phyloP scores from a whole-genome alignment of 2,113 vertebrate genomes.

The Passer montanus region DNA sequence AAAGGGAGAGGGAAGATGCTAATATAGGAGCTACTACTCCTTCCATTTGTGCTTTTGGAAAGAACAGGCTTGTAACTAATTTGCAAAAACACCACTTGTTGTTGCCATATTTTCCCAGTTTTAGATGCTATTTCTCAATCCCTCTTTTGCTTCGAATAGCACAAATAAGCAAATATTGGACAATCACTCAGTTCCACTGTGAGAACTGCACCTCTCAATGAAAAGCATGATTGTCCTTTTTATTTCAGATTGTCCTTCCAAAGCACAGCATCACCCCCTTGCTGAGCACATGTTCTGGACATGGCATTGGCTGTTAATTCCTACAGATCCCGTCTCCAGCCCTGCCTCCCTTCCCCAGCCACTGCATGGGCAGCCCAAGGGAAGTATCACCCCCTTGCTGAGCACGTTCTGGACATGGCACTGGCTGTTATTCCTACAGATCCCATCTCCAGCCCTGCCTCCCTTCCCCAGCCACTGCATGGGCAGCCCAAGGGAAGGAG shows the following conservation, averaged over 20 bases:
- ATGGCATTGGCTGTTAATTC: neutral
- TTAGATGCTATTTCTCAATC: neutral
- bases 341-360: neutral
- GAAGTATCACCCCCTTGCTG: neutral
- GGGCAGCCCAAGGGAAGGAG: neutral
- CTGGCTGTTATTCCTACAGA: neutral
- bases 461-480: fast-evolving
- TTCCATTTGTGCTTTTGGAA: neutral
- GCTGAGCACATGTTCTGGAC: neutral
- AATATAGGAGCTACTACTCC: neutral
- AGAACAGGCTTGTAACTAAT: neutral
- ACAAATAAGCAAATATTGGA: neutral
- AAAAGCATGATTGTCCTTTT: neutral
- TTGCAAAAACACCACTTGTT: neutral
- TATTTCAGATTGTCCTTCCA: neutral
- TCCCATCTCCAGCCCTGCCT: neutral
- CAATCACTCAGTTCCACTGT: neutral
- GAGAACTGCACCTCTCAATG: neutral
- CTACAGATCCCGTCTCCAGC: neutral
- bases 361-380: fast-evolving
- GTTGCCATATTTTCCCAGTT: neutral
- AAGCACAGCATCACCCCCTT: neutral
- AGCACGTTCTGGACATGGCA: fast-evolving
- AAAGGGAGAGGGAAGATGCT: neutral
- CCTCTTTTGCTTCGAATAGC: neutral